Evolutionary conservation across 2,113 vertebrate genomes (phyloP), one percentile per base, ranked within the genome.

Genomic region (Forbesichthys papilliferus): DNA sequence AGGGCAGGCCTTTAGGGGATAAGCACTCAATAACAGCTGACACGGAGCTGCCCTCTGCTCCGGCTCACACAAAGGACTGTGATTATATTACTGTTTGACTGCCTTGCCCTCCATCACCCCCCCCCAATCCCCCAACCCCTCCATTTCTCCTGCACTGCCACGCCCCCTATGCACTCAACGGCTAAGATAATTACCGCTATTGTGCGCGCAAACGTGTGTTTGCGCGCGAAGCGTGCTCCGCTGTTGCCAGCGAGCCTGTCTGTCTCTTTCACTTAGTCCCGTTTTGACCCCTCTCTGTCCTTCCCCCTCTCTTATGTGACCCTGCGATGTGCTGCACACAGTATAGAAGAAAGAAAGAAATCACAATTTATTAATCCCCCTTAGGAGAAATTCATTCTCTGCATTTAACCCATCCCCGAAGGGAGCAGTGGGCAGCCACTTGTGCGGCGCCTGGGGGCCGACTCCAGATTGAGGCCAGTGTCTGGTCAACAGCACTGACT

Each of bases 51-150:
- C 88, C 90, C 91, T 90, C 85, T 91, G 88, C 88, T 91, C 88
- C 86, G 61, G 64, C 86, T 82, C 88, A 90, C 86, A 93, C 90
- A 93, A 93, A 92, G 90, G 86, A 85, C 87, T 88, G 86, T 91
- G 91, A 93, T 93, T 93, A 92, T 91, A 93, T 92, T 92, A 92
- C 90, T 91, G 88, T 91, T 88, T 92, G 90, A 90, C 91, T 90
- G 87, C 77, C 81, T 85, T 81, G 63, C 78, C 80, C 76, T 68
- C 68, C 71, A 68, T 61, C 54, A 61, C 69, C 63, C 18, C 47
- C 55, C 54, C 12, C 48, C 14, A n/a, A 53, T n/a, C 66, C 34
- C 68, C 56, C 66, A 71, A 69, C 13, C 34, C 46, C 58, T 33
- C 46, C 58, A 51, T 56, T 59, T 47, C 85, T 56, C 79, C 79